Evolutionary conservation across 2,888 invertebrate species (phyloP).

Genomic region (Meghimatium bilineatum): DNA sequence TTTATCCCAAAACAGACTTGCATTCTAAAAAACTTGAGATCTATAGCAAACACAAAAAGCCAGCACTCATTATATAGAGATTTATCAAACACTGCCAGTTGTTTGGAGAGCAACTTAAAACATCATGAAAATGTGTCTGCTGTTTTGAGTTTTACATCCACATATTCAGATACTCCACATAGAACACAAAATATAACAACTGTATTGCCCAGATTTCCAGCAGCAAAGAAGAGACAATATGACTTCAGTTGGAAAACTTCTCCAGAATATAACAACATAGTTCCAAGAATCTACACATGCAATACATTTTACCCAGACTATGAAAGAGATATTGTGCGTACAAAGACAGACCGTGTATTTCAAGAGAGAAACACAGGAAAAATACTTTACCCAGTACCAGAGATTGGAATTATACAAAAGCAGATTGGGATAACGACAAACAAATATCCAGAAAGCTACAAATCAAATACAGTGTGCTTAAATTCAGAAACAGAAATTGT

Average conservation of each 20-base stretch:
- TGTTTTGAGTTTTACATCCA: background rate
- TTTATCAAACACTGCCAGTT: background rate
- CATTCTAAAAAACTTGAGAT: background rate
- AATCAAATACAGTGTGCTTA: too few species aligned
- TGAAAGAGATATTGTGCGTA: background rate
- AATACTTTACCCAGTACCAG: too few species aligned
- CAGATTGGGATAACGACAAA: too few species aligned
- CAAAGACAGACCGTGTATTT: too few species aligned
- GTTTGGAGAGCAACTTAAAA: background rate
- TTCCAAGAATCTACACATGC: background rate
- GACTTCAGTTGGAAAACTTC: background rate
- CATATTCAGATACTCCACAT: background rate
- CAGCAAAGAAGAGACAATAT: background rate
- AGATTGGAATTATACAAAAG: too few species aligned
- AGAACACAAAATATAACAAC: background rate
- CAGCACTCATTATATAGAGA: background rate
- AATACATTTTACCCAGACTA: background rate
- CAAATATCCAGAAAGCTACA: too few species aligned
- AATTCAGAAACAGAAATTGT: too few species aligned
- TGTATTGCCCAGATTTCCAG: background rate
- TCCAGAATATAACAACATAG: background rate
- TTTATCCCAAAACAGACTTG: background rate
- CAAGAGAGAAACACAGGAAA: too few species aligned
- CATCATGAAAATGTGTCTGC: background rate
- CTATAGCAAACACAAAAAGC: background rate